These are phyloP conservation scores for Euleptes europaea DNA, from an alignment of 2,113 vertebrate species.

Conservation along the genomic window DNA sequence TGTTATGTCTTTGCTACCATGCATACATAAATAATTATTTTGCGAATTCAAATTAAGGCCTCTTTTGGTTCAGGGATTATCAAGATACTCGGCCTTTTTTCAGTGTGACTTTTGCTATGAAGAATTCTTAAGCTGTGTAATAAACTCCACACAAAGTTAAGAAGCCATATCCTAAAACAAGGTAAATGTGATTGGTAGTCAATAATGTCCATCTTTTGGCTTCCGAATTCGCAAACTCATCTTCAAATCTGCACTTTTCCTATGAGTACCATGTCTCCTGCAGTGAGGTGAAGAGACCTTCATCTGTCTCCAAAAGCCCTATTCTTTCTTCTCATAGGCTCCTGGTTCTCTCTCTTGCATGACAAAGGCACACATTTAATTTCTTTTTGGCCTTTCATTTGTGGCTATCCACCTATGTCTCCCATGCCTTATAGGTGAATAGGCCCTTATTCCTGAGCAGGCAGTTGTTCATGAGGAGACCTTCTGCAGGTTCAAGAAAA, in stretches of 20 bases:
- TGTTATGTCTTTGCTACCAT: not conserved
- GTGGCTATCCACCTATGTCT: too few relatives aligned
- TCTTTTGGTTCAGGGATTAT: constrained; percentile 41
- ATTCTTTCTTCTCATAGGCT: too few relatives aligned
- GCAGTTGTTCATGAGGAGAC: too few relatives aligned
- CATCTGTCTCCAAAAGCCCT: not conserved
- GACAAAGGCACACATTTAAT: too few relatives aligned
- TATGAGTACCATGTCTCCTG: not conserved
- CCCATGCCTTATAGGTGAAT: too few relatives aligned
- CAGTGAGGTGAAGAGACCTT: not conserved
- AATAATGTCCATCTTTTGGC: not conserved
- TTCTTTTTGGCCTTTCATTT: too few relatives aligned
- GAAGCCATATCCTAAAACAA: not conserved
- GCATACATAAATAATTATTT: constrained; percentile 19
- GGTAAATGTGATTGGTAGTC: not conserved
- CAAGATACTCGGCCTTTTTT: constrained; percentile 20
- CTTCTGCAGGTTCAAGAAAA: too few relatives aligned
- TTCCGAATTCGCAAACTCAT: not conserved
- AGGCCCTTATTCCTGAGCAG: too few relatives aligned
- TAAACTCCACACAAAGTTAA: not conserved
- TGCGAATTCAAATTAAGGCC: constrained; percentile 27
- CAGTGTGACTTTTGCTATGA: not conserved
- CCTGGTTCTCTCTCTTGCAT: too few relatives aligned
- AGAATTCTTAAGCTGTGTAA: constrained; percentile 13
- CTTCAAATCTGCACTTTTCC: not conserved